A percentile compares a stretch with the other conserved stretches of the same genome.
Conservation (phyloP, 2,888 invertebrate genomes). For the Pseudococcus jackbeardsleyi region DNA sequence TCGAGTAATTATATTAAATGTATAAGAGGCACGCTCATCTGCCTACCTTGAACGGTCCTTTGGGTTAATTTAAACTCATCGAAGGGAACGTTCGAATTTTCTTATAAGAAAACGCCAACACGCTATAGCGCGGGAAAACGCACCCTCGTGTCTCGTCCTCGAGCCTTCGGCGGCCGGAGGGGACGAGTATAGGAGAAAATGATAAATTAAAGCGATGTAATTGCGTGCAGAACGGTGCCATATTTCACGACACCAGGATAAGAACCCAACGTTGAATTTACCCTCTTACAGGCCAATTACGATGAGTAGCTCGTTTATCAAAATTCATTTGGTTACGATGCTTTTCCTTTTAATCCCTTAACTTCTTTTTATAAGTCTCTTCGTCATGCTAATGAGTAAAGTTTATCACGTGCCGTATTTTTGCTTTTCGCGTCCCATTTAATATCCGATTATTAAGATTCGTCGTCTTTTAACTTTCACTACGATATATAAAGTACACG, state of each 20-base stretch:
- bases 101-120: constrained; percentile 28
- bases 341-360: constrained; percentile 61
- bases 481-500: neutral
- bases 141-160: neutral
- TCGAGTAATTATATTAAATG: constrained; percentile 49
- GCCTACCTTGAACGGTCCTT: constrained; percentile 32
- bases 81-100: neutral
- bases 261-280: constrained; percentile 40
- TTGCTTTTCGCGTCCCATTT: constrained; percentile 55
- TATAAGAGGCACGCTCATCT: constrained; percentile 8
- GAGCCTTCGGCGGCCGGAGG: neutral
- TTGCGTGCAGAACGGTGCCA: constrained; percentile 61
- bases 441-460: constrained; percentile 56
- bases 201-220: constrained; percentile 63
- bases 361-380: constrained; percentile 49
- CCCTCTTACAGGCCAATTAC: constrained; percentile 64
- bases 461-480: constrained; percentile 36
- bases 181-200: constrained; percentile 39
- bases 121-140: constrained; percentile 18
- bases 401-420: constrained; percentile 56
- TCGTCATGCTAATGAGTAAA: constrained; percentile 56
- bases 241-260: constrained; percentile 59
- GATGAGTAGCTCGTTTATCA: constrained; percentile 63
- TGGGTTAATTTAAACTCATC: constrained; percentile 50
- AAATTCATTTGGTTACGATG: constrained; percentile 62